Conservation (phyloP, 2,888 invertebrate genomes). For the Agelastica alni region DNA sequence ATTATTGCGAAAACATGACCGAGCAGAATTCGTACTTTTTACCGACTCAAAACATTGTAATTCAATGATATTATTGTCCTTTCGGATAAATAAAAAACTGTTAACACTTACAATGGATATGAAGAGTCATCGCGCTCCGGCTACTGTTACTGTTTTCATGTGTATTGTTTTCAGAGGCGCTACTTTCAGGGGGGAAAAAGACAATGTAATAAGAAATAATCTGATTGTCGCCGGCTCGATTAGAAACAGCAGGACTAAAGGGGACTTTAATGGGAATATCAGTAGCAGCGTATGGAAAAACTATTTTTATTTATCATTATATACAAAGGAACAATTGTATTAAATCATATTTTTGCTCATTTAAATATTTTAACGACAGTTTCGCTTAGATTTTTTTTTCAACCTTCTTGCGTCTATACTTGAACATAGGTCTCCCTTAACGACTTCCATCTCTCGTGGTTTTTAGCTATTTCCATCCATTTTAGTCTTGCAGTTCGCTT, state of each 20-base stretch:
- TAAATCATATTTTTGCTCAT: too few relatives aligned
- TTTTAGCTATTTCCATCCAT: too few relatives aligned
- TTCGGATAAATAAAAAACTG: slow-evolving; percentile 54
- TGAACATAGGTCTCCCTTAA: too few relatives aligned
- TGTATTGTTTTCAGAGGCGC: slow-evolving; percentile 30
- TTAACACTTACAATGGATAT: slow-evolving; percentile 48
- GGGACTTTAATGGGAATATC: too few relatives aligned
- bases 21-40: slow-evolving; percentile 52
- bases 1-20: slow-evolving; percentile 54
- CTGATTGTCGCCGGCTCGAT: not conserved
- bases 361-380: too few relatives aligned
- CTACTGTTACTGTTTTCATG: slow-evolving; percentile 40
- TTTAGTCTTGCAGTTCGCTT: too few relatives aligned
- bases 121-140: slow-evolving; percentile 47
- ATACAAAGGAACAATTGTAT: too few relatives aligned
- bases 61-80: slow-evolving; percentile 58
- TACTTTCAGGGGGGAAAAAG: slow-evolving; percentile 6
- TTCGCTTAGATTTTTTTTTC: too few relatives aligned
- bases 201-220: slow-evolving; percentile 3
- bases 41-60: slow-evolving; percentile 52
- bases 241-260: not conserved
- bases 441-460: too few relatives aligned
- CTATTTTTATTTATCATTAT: too few relatives aligned
- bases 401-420: too few relatives aligned
- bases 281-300: too few relatives aligned